Evolutionary conservation across 2,888 invertebrate species (phyloP).

Genomic region (Leucoptera coffeella): DNA sequence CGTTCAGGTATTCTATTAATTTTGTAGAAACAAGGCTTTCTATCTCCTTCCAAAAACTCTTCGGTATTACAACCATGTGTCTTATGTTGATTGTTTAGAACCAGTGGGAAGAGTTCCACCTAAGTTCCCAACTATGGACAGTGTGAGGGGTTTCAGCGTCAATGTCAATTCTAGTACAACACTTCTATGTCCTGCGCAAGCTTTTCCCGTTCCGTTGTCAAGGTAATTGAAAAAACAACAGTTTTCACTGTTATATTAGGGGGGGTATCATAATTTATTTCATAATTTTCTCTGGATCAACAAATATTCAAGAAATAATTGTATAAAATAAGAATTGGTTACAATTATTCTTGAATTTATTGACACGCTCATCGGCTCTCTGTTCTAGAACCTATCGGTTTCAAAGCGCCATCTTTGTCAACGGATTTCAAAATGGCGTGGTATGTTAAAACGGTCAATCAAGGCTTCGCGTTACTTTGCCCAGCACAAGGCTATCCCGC

Average conservation of each 20-base stretch:
- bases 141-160: constrained; percentile 48
- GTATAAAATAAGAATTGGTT: too few species aligned
- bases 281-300: too few species aligned
- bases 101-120: constrained; percentile 58
- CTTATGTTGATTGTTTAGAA: constrained; percentile 46
- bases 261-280: too few species aligned
- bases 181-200: constrained; percentile 66
- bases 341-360: too few species aligned
- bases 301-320: too few species aligned
- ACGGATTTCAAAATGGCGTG: constrained; percentile 55
- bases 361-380: too few species aligned
- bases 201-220: constrained; percentile 56
- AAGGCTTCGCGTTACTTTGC: constrained; percentile 54
- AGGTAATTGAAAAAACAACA: too few species aligned
- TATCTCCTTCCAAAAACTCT: too few species aligned
- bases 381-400: constrained; percentile 53
- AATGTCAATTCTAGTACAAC: constrained; percentile 49
- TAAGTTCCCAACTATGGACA: constrained; percentile 69
- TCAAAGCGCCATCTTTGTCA: constrained; percentile 60
- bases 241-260: too few species aligned
- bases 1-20: constrained; percentile 46
- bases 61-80: too few species aligned
- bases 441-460: constrained; percentile 37
- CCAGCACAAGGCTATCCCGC: constrained; percentile 61
- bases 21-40: constrained; percentile 5